A percentile compares a stretch with the other conserved stretches of the same genome.
These are phyloP conservation scores for Struthio camelus DNA, from an alignment of 2,113 vertebrate species.

Conservation along the genomic window DNA sequence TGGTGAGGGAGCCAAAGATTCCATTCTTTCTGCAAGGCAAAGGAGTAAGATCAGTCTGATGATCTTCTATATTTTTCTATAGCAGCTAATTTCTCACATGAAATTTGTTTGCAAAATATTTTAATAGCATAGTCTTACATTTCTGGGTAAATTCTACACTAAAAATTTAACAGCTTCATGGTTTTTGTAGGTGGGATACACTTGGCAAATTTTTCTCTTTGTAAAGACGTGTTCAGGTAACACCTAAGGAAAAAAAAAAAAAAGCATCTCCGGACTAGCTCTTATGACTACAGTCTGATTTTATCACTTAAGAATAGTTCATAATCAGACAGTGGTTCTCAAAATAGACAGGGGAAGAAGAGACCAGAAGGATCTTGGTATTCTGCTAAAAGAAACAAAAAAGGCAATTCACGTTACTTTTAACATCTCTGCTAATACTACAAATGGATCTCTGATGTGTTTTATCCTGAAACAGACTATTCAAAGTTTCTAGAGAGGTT, in stretches of 20 bases:
- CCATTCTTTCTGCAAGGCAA: conserved; percentile 78
- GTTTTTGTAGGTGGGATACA: background rate
- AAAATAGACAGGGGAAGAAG: background rate
- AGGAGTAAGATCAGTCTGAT: background rate
- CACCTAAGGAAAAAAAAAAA: background rate
- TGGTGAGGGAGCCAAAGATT: conserved; percentile 45
- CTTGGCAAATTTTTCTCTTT: background rate
- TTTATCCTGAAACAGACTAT: background rate
- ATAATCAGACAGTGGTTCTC: background rate
- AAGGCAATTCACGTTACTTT: background rate
- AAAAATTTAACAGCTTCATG: background rate
- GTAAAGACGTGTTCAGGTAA: background rate
- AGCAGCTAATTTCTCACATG: background rate
- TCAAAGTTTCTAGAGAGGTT: background rate
- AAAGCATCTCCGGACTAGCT: background rate
- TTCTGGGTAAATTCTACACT: background rate
- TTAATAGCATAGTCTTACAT: background rate
- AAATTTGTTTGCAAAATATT: background rate
- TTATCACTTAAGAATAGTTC: background rate
- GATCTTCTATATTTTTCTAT: background rate
- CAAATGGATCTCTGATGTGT: background rate
- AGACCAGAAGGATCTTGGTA: background rate
- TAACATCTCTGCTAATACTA: background rate
- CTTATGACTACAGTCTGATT: background rate
- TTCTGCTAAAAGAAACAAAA: background rate